A percentile compares a stretch with the other conserved stretches of the same genome.
Conservation (phyloP, 2,113 vertebrate species). For the Fulica atra region DNA sequence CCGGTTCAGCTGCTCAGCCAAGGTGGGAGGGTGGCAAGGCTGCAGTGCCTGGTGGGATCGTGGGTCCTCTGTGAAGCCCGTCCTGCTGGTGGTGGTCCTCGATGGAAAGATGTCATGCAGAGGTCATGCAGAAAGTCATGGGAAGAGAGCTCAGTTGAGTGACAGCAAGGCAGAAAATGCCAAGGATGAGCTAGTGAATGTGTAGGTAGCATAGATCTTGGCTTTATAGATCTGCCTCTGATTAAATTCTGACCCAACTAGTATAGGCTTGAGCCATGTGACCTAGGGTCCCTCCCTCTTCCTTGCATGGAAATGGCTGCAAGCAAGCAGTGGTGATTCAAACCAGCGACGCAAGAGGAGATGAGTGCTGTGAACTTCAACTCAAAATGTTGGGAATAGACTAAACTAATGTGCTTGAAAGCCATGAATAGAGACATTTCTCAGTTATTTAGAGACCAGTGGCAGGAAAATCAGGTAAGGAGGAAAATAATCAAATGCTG, state of each 20-base stretch:
- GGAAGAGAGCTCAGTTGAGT: not conserved
- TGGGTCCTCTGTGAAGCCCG: not conserved
- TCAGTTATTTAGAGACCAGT: not conserved
- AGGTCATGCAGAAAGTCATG: not conserved
- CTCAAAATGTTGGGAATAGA: not conserved
- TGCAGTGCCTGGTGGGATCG: rapidly evolving
- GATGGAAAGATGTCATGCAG: not conserved
- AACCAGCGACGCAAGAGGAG: rapidly evolving
- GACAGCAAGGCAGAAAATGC: not conserved
- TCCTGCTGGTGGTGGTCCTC: not conserved
- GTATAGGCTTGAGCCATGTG: not conserved
- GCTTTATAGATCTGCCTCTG: not conserved
- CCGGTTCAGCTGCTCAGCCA: not conserved
- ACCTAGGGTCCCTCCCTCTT: not conserved
- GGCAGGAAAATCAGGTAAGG: not conserved
- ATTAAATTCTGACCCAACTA: not conserved
- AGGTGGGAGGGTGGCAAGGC: not conserved
- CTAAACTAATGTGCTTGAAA: not conserved
- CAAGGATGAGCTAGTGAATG: not conserved
- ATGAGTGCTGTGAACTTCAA: not conserved
- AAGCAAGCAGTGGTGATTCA: not conserved
- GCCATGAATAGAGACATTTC: not conserved
- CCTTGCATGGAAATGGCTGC: not conserved
- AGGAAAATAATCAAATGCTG: not conserved
- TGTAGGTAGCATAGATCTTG: not conserved